These are phyloP conservation scores for Aleiodes leptofemur DNA, from an alignment of 2,888 invertebrate species.

Conservation along the genomic window DNA sequence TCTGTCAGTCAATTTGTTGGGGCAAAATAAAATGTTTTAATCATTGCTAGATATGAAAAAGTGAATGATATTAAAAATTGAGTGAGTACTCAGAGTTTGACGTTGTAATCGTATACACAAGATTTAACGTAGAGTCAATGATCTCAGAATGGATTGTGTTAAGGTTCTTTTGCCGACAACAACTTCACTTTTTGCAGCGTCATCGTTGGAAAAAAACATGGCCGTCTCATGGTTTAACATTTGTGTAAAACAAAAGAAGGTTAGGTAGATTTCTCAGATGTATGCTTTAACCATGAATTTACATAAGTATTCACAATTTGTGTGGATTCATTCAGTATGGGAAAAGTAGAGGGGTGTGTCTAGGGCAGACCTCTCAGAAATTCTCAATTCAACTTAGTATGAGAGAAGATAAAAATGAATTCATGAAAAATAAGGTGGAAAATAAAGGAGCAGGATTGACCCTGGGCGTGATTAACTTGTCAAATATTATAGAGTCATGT, in stretches of 20 bases:
- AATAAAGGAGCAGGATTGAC: slow-evolving; percentile 56
- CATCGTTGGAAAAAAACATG: slow-evolving; percentile 58
- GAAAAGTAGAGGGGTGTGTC: slow-evolving; percentile 6
- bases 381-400: background rate
- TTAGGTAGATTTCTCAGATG: slow-evolving; percentile 32
- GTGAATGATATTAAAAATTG: background rate
- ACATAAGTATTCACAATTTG: slow-evolving; percentile 70
- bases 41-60: background rate
- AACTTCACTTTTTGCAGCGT: slow-evolving; percentile 55
- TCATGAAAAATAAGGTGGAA: slow-evolving; percentile 30
- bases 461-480: slow-evolving; percentile 71
- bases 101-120: slow-evolving; percentile 20
- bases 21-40: background rate
- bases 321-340: slow-evolving; percentile 66
- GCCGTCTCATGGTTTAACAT: slow-evolving; percentile 38
- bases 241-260: slow-evolving; percentile 46
- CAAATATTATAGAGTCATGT: slow-evolving; percentile 72
- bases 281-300: slow-evolving; percentile 59
- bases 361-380: slow-evolving; percentile 16
- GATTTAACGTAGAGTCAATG: slow-evolving; percentile 14
- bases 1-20: background rate
- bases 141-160: slow-evolving; percentile 20
- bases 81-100: slow-evolving; percentile 30
- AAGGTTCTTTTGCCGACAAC: background rate
- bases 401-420: slow-evolving; percentile 7